phyloP scores from a whole-genome alignment of 2,113 vertebrate species.

The Hippolais icterina region DNA sequence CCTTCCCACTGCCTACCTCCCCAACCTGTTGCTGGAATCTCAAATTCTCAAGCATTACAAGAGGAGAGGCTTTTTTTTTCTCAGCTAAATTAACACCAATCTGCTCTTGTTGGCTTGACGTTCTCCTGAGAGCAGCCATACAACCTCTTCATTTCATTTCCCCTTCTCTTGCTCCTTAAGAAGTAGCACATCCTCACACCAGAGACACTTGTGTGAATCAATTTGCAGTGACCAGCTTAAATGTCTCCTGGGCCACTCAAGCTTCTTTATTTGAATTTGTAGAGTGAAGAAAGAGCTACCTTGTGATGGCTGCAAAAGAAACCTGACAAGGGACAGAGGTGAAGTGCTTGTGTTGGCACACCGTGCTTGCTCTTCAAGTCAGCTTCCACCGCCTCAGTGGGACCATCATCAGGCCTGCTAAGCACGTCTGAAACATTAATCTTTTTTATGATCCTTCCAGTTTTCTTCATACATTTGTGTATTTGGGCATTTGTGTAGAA shows the following conservation, averaged over 20 bases:
- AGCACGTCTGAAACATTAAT: not conserved
- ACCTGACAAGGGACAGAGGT: not conserved
- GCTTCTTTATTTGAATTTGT: not conserved
- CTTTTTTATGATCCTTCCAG: not conserved
- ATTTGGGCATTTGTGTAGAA: not conserved
- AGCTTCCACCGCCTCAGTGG: not conserved
- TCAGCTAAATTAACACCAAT: constrained; percentile 59
- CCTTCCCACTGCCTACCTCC: not conserved
- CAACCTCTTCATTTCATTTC: constrained; percentile 52
- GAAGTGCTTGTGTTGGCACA: not conserved
- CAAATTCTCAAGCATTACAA: constrained; percentile 2
- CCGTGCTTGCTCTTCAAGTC: not conserved
- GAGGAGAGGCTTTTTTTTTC: constrained; percentile 10
- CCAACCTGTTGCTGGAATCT: not conserved
- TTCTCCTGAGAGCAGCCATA: constrained; percentile 43
- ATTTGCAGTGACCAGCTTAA: constrained; percentile 59
- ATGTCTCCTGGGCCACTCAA: not conserved
- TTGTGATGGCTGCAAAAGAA: not conserved
- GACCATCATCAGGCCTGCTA: not conserved
- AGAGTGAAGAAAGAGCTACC: not conserved
- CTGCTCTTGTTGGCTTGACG: constrained; percentile 14
- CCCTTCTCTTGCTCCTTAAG: not conserved
- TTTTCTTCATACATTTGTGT: not conserved
- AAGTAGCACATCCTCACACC: constrained; percentile 53
- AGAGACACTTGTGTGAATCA: constrained; percentile 48